Percentiles rank a stretch among this genome's conserved stretches.
Evolutionary conservation across 2,888 invertebrate species (phyloP).

Genomic region (Cotesia congregata): DNA sequence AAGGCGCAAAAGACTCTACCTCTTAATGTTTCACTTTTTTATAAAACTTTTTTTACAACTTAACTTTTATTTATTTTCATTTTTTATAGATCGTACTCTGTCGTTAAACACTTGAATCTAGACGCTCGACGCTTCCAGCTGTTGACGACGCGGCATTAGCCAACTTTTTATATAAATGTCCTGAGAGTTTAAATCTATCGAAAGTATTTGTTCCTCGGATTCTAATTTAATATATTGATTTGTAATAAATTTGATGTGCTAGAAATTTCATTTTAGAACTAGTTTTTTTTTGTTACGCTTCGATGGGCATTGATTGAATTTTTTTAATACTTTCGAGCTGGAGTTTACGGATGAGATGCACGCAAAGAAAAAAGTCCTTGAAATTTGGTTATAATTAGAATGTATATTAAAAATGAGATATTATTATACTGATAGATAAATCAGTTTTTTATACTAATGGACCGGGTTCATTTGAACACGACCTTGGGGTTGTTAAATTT

Average conservation of each 20-base stretch:
- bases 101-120: not conserved
- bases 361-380: too few species aligned
- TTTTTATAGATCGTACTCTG: conserved; percentile 5
- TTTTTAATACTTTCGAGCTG: too few species aligned
- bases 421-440: too few species aligned
- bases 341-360: too few species aligned
- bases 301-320: not conserved
- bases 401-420: too few species aligned
- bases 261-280: not conserved
- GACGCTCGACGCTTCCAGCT: not conserved
- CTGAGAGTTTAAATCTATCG: not conserved
- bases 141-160: not conserved
- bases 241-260: not conserved
- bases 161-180: not conserved
- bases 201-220: not conserved
- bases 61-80: not conserved
- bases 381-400: too few species aligned
- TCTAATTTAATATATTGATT: not conserved
- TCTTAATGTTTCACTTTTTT: not conserved
- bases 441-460: too few species aligned
- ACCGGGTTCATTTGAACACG: too few species aligned
- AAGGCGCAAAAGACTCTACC: too few species aligned
- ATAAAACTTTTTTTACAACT: not conserved
- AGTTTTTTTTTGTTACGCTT: not conserved
- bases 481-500: too few species aligned